Evolutionary conservation across 1,140 invertebrate species (phyloP), one percentile per base, ranked within the genome.

Genomic region (Cydia pomonella): DNA sequence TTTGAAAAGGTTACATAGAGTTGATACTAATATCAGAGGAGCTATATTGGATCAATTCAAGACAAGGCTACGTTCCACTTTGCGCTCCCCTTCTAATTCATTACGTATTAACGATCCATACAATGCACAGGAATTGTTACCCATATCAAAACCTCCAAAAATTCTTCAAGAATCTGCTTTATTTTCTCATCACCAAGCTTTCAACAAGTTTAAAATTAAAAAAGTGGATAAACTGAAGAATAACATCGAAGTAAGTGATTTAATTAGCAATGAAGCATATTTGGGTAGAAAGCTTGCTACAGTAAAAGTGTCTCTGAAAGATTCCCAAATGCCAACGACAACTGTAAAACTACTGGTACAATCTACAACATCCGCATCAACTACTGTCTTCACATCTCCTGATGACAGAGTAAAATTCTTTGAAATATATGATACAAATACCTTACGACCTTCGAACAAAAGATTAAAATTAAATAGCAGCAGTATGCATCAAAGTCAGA

Each of bases 401-500:
- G 79, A 86, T 41, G 89, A 92, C 69, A 89, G 80, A 79, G 84
- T 92, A 72, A 91, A 86, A 41, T 91, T 92, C 77, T 92, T 92
- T 76, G 89, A 92, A 80, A 80, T 90, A 16, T 91, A 90, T 82
- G 90, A 92, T 63, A 85, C 71, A 27, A 77, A 89, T 38, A 89
- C 85, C n/a, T 53, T 53, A 53, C 50, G 50, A 23, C 21, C 53
- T 59, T 6, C 53, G 7, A 23, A 59, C 0, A 59, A 23, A 59
- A 23, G 7, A 59, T 10, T 2, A 23, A 21, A 23, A 59, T 59
- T 59, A 23, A 59, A 59, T 23, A 1, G 7, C 12, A 23, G 1
- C 9, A 59, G 18, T 59, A 3, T 18, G 6, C 12, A n/a, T 23
- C 53, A 59, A 2, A 50, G 47, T 18, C 12, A 2, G 9, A 59